A percentile compares a stretch with the other conserved stretches of the same genome.
These are phyloP conservation scores for Thecocarcelia acutangulata DNA, from an alignment of 2,888 invertebrate genomes.

Conservation along the genomic window DNA sequence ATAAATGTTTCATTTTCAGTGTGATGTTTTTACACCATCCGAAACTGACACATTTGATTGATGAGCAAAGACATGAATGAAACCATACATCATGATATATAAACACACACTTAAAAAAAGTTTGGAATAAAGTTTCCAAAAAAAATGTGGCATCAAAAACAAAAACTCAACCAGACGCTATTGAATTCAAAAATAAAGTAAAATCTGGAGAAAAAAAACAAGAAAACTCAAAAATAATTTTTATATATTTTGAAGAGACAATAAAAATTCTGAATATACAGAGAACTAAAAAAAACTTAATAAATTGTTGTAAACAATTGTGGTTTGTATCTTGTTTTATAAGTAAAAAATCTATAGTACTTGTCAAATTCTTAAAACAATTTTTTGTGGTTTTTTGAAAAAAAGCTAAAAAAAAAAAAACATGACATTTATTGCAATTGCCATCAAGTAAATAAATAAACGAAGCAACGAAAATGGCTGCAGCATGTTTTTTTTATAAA, in stretches of 20 bases:
- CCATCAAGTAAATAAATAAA: slow-evolving; percentile 54
- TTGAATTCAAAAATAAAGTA: slow-evolving; percentile 17
- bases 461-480: slow-evolving; percentile 7
- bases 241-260: slow-evolving; percentile 30
- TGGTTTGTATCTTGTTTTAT: slow-evolving; percentile 50
- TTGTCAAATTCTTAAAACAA: slow-evolving; percentile 59
- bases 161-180: slow-evolving; percentile 45
- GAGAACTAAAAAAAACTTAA: slow-evolving; percentile 24
- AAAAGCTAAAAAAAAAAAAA: slow-evolving; percentile 17
- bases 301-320: slow-evolving; percentile 65
- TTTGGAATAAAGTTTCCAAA: slow-evolving; percentile 29
- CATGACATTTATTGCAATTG: slow-evolving; percentile 69
- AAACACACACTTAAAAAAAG: slow-evolving; percentile 2
- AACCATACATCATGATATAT: slow-evolving; percentile 57
- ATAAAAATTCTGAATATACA: slow-evolving; percentile 20
- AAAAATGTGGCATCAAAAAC: slow-evolving; percentile 33
- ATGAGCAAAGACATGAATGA: slow-evolving; percentile 60
- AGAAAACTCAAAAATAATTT: slow-evolving; percentile 41
- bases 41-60: slow-evolving; percentile 67
- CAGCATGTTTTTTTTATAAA: slow-evolving; percentile 20
- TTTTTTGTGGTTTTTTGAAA: slow-evolving; percentile 7
- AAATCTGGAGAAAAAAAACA: not conserved
- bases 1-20: slow-evolving; percentile 52
- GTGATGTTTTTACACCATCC: slow-evolving; percentile 57
- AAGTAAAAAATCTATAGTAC: slow-evolving; percentile 26